These are phyloP conservation scores for Eira barbara DNA, from an alignment of 2,113 vertebrate species.

Conservation along the genomic window DNA sequence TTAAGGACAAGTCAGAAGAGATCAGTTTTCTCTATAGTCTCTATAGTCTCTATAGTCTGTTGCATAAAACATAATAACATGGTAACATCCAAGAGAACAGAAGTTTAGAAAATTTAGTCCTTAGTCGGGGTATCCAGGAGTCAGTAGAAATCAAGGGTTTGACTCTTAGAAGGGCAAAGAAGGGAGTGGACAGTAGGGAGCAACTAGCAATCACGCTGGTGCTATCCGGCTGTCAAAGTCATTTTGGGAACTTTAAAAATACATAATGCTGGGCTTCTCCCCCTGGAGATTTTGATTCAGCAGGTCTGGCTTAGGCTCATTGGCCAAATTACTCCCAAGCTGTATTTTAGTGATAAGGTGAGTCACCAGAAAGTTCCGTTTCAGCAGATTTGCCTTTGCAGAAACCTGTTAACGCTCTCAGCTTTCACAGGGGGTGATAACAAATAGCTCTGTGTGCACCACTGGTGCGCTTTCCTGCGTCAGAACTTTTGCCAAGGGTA, in stretches of 20 bases:
- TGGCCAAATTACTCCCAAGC: background rate
- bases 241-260: slow-evolving; percentile 1
- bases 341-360: background rate
- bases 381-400: background rate
- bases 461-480: background rate
- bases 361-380: slow-evolving; percentile 24
- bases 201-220: background rate
- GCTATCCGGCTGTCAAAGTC: background rate
- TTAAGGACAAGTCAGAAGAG: background rate
- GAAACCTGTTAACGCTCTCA: background rate
- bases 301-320: background rate
- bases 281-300: background rate
- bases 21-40: background rate
- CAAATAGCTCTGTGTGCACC: background rate
- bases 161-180: background rate
- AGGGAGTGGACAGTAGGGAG: background rate
- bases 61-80: background rate
- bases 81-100: background rate
- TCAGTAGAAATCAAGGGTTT: background rate
- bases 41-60: background rate
- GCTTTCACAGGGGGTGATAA: background rate
- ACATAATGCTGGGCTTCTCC: background rate
- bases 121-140: background rate
- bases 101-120: background rate
- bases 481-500: background rate